A percentile compares a stretch with the other conserved stretches of the same genome.
These are phyloP conservation scores for Panagrolaimus sp. DNA, from an alignment of 1,140 invertebrate genomes.

Conservation along the genomic window DNA sequence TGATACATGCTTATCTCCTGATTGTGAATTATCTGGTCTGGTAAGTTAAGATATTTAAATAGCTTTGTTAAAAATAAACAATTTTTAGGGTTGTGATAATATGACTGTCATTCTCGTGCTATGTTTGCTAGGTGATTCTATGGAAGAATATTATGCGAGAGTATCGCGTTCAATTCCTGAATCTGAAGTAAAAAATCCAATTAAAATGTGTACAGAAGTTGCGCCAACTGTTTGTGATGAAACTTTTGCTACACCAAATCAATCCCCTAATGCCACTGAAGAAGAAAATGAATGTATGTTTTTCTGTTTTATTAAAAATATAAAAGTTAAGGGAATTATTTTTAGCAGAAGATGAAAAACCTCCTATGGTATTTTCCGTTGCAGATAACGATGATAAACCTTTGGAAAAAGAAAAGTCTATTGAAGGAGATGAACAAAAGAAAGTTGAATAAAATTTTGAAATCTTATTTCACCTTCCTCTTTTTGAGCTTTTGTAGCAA, in stretches of 20 bases:
- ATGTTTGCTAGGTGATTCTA: slow-evolving; percentile 64
- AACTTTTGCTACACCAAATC: slow-evolving; percentile 8
- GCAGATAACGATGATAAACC: not conserved
- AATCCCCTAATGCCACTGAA: not conserved
- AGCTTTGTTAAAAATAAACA: not conserved
- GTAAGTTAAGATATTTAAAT: too few species aligned
- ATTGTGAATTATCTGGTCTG: slow-evolving; percentile 82
- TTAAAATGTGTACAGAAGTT: slow-evolving; percentile 2
- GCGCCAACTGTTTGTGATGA: slow-evolving; percentile 6
- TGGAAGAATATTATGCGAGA: slow-evolving; percentile 13
- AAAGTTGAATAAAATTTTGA: too few species aligned
- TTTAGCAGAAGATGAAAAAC: slow-evolving; percentile 11
- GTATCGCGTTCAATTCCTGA: not conserved
- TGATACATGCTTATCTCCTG: slow-evolving; percentile 84
- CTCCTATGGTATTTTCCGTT: slow-evolving; percentile 8
- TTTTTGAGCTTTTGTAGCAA: too few species aligned
- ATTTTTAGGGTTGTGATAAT: slow-evolving; percentile 82
- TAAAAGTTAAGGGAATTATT: not conserved
- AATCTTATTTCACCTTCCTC: too few species aligned
- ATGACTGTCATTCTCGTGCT: slow-evolving; percentile 89
- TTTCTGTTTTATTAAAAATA: not conserved
- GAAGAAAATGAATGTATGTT: slow-evolving; percentile 7
- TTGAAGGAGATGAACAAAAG: not conserved
- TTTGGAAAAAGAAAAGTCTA: not conserved
- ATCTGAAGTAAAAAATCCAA: not conserved